phyloP scores from a whole-genome alignment of 2,888 invertebrate species.

The Ecliptopera silaceata region DNA sequence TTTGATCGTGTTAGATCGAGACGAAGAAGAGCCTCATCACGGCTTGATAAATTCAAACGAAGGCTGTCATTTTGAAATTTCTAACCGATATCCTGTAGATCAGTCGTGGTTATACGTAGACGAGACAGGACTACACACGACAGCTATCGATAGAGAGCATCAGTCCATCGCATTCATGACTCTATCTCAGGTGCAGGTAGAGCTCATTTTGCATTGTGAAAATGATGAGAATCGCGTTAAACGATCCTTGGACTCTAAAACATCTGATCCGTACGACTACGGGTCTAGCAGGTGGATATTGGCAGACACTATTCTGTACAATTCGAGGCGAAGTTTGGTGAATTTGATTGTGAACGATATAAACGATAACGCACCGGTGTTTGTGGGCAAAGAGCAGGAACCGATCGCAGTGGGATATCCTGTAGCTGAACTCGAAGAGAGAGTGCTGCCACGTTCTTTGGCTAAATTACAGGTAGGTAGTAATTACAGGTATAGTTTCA shows the following conservation, averaged over 20 bases:
- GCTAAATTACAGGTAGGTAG: constrained; percentile 71
- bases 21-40: constrained; percentile 65
- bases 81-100: constrained; percentile 65
- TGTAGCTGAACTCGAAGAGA: constrained; percentile 57
- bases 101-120: constrained; percentile 72
- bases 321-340: constrained; percentile 66
- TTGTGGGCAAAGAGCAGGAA: constrained; percentile 59
- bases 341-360: constrained; percentile 79
- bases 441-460: constrained; percentile 70
- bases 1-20: constrained; percentile 63
- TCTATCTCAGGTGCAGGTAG: constrained; percentile 75
- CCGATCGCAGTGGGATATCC: constrained; percentile 77
- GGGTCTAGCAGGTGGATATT: constrained; percentile 69
- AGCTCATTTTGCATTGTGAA: constrained; percentile 63
- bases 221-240: constrained; percentile 49
- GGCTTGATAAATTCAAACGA: constrained; percentile 55
- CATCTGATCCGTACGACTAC: constrained; percentile 62
- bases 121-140: constrained; percentile 61
- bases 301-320: constrained; percentile 63
- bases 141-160: constrained; percentile 72
- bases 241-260: constrained; percentile 52
- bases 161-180: constrained; percentile 73
- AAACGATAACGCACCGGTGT: constrained; percentile 80
- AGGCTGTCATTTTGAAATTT: constrained; percentile 61
- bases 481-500: too few relatives aligned